Percentiles rank a stretch among this genome's conserved stretches.
These are phyloP conservation scores for Rhea pennata DNA, from an alignment of 2,113 vertebrate species.

Conservation along the genomic window DNA sequence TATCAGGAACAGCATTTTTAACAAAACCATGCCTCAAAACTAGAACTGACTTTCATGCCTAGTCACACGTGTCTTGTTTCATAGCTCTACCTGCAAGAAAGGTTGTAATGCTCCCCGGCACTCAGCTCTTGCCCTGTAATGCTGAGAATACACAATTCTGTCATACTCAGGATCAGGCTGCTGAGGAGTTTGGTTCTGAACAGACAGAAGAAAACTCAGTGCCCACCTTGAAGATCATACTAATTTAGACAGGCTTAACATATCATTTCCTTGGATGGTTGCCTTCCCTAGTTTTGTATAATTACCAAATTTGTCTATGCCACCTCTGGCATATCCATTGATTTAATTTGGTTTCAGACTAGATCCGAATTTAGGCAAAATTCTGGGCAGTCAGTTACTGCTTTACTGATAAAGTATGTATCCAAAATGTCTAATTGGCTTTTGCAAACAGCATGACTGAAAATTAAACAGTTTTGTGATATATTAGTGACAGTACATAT, in stretches of 20 bases:
- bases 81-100: background rate
- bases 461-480: background rate
- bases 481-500: background rate
- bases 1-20: background rate
- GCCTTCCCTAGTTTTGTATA: slow-evolving; percentile 19
- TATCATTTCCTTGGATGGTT: background rate
- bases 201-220: background rate
- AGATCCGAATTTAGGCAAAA: background rate
- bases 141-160: background rate
- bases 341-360: background rate
- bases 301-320: background rate
- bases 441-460: background rate
- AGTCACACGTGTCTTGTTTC: background rate
- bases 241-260: slow-evolving; percentile 16
- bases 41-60: background rate
- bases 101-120: background rate
- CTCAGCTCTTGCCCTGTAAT: background rate
- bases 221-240: background rate
- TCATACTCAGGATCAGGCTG: background rate
- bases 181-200: background rate
- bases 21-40: background rate
- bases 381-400: background rate
- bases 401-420: background rate
- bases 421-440: background rate
- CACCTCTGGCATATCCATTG: background rate